Base-by-base conservation (phyloP, 2,113 vertebrate genomes). In the Rhea pennata region DNA sequence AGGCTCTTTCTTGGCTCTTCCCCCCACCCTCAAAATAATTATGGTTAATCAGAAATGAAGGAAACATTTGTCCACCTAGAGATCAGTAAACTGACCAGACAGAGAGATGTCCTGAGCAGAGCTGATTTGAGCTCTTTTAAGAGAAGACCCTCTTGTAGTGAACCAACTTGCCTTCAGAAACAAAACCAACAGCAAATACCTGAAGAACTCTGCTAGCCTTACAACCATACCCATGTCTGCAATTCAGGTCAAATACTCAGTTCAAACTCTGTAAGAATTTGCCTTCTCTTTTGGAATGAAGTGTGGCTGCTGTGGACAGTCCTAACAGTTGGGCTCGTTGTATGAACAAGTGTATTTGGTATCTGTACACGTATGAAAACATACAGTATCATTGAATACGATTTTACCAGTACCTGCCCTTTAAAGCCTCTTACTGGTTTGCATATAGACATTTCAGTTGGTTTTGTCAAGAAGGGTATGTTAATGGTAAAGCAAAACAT, bases 101-200 rank as follows among this genome's bases (percentile, higher is more conserved):
- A 19, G 48, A 67, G 0, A 58, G 39, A 40, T 5, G 24, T 50
- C 27, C 33, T 22, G 29, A 78, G 33, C 14, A 87, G 31, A 75
- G 44, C 56, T 20, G 27, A 31, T 91, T 77, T 91, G 94, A 87
- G 69, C 77, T 33, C n/a, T 91, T 59, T 20, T 59, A 85, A 81
- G 13, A 94, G 83, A 92, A 79, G 29, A 94, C 96, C 12, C 29
- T 92, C 86, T 91, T 51, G 73, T 14, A 71, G 21, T 73, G 17
- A 96, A 73, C 20, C 61, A 14, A 27, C 69, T 90, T 86, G 44
- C 44, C 64, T 74, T 80, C 61, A 88, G 53, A 66, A 88, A 88
- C 58, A 53, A 92, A 95, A 50, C 15, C 19, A 76, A 11, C 24
- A 15, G 19, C 22, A 9, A 44, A 26, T 36, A 65, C 10, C 22